Conservation (phyloP, 2,113 vertebrate genomes). For the Rhizomys pruinosus region DNA sequence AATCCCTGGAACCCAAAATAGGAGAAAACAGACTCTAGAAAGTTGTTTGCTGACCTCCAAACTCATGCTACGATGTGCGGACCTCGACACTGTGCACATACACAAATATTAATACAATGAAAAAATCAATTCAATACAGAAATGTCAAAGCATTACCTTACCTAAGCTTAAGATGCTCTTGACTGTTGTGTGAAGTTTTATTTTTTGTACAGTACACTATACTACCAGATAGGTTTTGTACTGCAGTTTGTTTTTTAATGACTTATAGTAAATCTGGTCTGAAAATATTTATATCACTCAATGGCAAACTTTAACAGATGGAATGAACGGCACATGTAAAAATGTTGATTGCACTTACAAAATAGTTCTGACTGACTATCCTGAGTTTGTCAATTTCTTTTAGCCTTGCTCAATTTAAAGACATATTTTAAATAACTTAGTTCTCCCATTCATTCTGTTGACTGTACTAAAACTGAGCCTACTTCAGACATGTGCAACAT, state of each 20-base stretch:
- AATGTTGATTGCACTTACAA: background rate
- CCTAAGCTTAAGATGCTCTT: background rate
- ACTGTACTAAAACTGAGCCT: slow-evolving; percentile 24
- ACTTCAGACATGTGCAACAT: slow-evolving; percentile 17
- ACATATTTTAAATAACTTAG: slow-evolving; percentile 18
- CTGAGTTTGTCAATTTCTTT: background rate
- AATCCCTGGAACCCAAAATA: background rate
- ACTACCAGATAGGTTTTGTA: background rate
- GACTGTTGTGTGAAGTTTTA: background rate
- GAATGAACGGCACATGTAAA: slow-evolving; percentile 29
- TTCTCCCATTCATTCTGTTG: slow-evolving; percentile 10
- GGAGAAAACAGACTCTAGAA: no score
- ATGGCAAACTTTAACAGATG: slow-evolving; percentile 34
- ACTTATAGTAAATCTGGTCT: slow-evolving; percentile 29
- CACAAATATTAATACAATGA: background rate
- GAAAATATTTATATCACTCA: slow-evolving; percentile 54
- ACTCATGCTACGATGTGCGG: background rate
- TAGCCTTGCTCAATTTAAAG: background rate
- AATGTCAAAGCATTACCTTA: background rate
- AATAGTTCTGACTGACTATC: slow-evolving; percentile 48
- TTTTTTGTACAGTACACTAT: background rate
- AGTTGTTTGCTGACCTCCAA: background rate
- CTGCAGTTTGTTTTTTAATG: slow-evolving; percentile 21
- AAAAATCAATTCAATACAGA: background rate
- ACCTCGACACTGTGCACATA: background rate